Base-by-base conservation (phyloP, 2,113 vertebrate genomes). In the Natator depressus region DNA sequence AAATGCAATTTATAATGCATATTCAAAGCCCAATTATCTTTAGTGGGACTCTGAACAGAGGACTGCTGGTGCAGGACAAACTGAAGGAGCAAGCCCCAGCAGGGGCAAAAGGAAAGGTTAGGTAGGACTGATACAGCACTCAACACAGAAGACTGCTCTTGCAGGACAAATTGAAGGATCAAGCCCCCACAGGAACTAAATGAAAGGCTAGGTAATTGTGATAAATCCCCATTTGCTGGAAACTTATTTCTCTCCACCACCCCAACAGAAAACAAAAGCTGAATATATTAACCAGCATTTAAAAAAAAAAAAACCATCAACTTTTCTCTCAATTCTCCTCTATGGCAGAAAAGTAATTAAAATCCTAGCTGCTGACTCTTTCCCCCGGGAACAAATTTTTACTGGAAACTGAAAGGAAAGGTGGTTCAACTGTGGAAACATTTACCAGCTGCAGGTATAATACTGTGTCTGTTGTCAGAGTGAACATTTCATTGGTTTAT, bases 401-500 rank as follows among this genome's bases (percentile, higher is more conserved):
- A 98, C 98, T 98, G 98, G 98, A 98, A 98, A 97, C 82, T 91
- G 97, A 95, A 97, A 97, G 97, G 97, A 96, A 98, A 98, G 98
- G 98, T 98, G 98, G 98, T 98, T 98, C 97, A 91, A 96, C 98
- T 98, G 97, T 98, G 98, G 98, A 98, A 98, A 98, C 98, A 98
- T 98, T 98, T 98, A 96, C 97, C 98, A 99, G 98, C 98, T 98
- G 98, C 98, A 98, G 98, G 98, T 98, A 98, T 98, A 98, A 98
- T 98, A 92, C 98, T 54, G 94, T 93, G 98, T 98, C 98, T 98
- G 98, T 98, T 98, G 98, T 98, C 96, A 98, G 97, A 97, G 97
- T 93, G 97, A 98, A 97, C 92, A 94, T 98, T 98, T 98, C 98
- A 98, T 98, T 98, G 98, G 98, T 98, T 98, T 98, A 98, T 98